Evolutionary conservation across 2,888 invertebrate species (phyloP), one percentile per base, ranked within the genome.

Genomic region (Eulithis prunata): DNA sequence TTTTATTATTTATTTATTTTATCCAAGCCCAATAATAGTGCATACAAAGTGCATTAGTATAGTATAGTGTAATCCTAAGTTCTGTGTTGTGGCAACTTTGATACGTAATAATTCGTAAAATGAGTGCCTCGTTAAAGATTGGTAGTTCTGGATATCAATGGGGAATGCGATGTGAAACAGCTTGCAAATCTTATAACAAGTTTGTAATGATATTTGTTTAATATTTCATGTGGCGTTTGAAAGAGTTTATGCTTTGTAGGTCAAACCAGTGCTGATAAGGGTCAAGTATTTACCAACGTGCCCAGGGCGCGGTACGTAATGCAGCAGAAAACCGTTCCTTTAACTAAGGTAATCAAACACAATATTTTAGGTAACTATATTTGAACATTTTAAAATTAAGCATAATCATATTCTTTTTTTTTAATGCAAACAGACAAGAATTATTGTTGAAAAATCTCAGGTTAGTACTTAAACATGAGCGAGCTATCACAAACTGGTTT

Each of bases 241-340:
- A 53, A 53, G 36, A 13, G 7, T 57, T 49, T 10, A 45, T 64
- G 8, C 11, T 46, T 54, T 62, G 11, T 69, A 77, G 87, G 84
- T 14, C 85, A 83, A 59, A 13, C 76, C 0, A 77, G 68, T 46
- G 0, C 69, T 0, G 84, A 85, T 0, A 13, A 73, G 4, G 52
- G 76, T 3, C 76, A 84, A 6, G 80, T 88, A 2, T 79, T 89
- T n/a, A 86, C 90, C 49, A 84, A 69, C 45, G 55, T 71, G 32
- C 64, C 75, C 8, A 79, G 70, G 14, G 73, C 85, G 1, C 82
- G 86, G 6, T 87, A 82, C 65, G 85, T 90, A 28, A 82, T 91
- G 84, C 90, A 87, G 61, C 89, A 85, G 71, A 90, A 89, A 70
- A 84, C 88, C 46, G 82, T 91, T 41, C 90, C 90, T 36, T 80